A percentile compares a stretch with the other conserved stretches of the same genome.
phyloP scores from a whole-genome alignment of 2,113 vertebrate genomes.

The Microcebus griseorufus region DNA sequence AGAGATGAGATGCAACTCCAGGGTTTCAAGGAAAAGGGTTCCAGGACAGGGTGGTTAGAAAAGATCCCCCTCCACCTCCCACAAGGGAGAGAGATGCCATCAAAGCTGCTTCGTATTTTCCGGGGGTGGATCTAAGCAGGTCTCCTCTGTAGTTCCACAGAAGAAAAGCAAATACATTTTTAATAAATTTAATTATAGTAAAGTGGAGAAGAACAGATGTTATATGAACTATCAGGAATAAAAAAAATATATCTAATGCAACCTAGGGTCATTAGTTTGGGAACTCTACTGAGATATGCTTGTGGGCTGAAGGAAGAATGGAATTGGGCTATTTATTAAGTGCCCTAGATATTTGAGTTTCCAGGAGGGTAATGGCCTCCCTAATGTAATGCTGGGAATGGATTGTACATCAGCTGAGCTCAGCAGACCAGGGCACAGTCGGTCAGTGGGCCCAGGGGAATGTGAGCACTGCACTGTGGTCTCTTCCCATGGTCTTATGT shows the following conservation, averaged over 20 bases:
- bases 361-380: neutral
- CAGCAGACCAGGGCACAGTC: neutral
- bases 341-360: neutral
- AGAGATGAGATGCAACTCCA: neutral
- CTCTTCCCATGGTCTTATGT: neutral
- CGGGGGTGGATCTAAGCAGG: neutral
- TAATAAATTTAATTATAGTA: neutral
- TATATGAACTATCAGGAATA: neutral
- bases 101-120: neutral
- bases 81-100: neutral
- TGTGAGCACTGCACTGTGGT: rapidly evolving
- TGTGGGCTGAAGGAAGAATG: neutral
- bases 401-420: neutral
- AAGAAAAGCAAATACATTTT: neutral
- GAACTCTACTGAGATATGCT: neutral
- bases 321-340: neutral
- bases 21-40: too few species aligned
- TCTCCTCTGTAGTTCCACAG: neutral
- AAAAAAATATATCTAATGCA: neutral
- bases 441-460: rapidly evolving
- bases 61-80: too few species aligned
- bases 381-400: neutral
- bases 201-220: neutral
- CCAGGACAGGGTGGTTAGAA: neutral
- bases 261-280: neutral